Evolutionary conservation across 2,113 vertebrate species (phyloP).

Genomic region (Romanogobio albipinnatus): DNA sequence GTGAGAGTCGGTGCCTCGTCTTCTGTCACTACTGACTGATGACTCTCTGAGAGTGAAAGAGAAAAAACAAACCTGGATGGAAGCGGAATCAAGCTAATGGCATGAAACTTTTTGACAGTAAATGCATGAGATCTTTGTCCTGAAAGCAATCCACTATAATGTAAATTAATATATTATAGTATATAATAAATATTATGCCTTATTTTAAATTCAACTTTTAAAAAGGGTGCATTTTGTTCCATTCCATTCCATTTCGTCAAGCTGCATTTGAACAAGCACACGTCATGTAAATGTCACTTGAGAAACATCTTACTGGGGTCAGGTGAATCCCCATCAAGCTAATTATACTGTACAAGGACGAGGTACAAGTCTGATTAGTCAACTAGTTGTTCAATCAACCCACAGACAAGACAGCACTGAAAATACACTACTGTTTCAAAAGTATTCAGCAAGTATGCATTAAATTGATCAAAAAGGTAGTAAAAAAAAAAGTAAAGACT

Average conservation of each 20-base stretch:
- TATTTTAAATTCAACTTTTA: background rate
- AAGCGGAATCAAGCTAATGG: background rate
- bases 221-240: background rate
- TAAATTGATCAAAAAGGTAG: background rate
- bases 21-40: slow-evolving; percentile 64
- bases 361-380: background rate
- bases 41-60: slow-evolving; percentile 14
- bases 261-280: background rate
- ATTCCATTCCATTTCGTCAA: background rate
- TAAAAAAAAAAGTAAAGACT: background rate
- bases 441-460: background rate
- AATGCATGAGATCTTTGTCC: background rate
- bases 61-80: slow-evolving; percentile 18
- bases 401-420: background rate
- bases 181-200: background rate
- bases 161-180: background rate
- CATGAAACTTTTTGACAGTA: background rate
- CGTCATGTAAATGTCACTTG: background rate
- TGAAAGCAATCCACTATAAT: background rate
- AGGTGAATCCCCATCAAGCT: background rate
- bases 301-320: background rate
- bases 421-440: background rate
- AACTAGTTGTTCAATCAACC: background rate
- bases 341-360: background rate
- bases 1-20: slow-evolving; percentile 85